Percentiles rank a stretch among this genome's conserved stretches.
These are phyloP conservation scores for Caenorhabditis uteleia DNA, from an alignment of 2,888 invertebrate species.

Conservation along the genomic window DNA sequence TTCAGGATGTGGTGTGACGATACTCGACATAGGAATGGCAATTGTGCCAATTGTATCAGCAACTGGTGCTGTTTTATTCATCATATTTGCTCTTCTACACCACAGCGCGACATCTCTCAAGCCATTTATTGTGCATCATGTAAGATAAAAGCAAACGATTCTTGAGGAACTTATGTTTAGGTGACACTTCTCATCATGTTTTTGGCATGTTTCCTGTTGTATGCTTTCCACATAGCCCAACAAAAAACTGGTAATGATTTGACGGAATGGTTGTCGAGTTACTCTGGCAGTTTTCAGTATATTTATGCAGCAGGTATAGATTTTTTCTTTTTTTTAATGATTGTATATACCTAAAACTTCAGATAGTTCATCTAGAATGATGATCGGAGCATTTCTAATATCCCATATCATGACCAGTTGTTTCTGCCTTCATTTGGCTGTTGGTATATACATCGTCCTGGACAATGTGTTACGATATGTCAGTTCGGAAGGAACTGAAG, in stretches of 20 bases:
- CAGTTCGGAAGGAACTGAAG: slow-evolving; percentile 36
- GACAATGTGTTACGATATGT: slow-evolving; percentile 33
- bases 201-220: background rate
- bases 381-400: slow-evolving; percentile 14
- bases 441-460: slow-evolving; percentile 18
- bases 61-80: slow-evolving; percentile 25
- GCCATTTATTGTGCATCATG: slow-evolving; percentile 38
- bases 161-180: too few species aligned
- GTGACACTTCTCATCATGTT: too few species aligned
- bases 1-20: slow-evolving; percentile 32
- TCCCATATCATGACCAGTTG: slow-evolving; percentile 14
- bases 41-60: slow-evolving; percentile 23
- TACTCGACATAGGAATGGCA: slow-evolving; percentile 22
- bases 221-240: slow-evolving; percentile 1
- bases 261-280: background rate
- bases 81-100: slow-evolving; percentile 28
- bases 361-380: slow-evolving; percentile 5
- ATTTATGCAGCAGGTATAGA: background rate
- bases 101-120: slow-evolving; percentile 35
- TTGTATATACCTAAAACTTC: background rate
- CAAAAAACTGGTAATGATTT: slow-evolving; percentile 1
- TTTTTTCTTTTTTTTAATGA: background rate
- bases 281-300: background rate
- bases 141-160: slow-evolving; percentile 8
- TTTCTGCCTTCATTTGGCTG: slow-evolving; percentile 30